These are phyloP conservation scores for Rhynchonycteris naso DNA, from an alignment of 2,797 vertebrate species.

Conservation along the genomic window DNA sequence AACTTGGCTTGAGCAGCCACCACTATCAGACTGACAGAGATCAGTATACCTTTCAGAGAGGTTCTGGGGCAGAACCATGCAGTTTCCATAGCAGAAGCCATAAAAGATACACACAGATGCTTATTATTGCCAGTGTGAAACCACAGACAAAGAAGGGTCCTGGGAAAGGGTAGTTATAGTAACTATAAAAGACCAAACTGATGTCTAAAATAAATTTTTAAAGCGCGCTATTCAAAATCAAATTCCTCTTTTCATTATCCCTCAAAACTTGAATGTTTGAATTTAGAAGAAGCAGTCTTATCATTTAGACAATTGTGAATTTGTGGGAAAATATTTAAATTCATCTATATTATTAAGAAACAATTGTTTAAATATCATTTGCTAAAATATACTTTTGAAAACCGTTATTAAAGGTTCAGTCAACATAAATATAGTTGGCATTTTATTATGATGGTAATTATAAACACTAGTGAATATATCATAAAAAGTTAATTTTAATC, in stretches of 20 bases:
- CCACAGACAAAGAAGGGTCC: background rate
- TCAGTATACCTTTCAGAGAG: background rate
- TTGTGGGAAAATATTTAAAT: background rate
- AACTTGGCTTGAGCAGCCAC: background rate
- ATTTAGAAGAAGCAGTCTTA: background rate
- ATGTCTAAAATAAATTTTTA: background rate
- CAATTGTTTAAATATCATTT: background rate
- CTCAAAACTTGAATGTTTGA: background rate
- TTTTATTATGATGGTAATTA: background rate
- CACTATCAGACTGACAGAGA: background rate
- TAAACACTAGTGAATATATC: background rate
- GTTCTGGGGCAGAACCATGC: background rate
- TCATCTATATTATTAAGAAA: background rate
- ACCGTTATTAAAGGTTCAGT: background rate
- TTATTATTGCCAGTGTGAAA: background rate
- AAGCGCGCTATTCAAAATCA: background rate
- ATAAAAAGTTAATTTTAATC: background rate
- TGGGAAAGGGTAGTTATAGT: background rate
- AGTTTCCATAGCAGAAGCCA: accelerated
- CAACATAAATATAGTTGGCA: background rate
- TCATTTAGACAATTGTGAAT: background rate
- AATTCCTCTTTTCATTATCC: background rate
- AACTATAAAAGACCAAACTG: background rate
- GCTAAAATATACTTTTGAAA: background rate
- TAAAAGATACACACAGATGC: background rate